Conservation (phyloP, 2,888 invertebrate genomes). For the Cryptocheilus praepositus region DNA sequence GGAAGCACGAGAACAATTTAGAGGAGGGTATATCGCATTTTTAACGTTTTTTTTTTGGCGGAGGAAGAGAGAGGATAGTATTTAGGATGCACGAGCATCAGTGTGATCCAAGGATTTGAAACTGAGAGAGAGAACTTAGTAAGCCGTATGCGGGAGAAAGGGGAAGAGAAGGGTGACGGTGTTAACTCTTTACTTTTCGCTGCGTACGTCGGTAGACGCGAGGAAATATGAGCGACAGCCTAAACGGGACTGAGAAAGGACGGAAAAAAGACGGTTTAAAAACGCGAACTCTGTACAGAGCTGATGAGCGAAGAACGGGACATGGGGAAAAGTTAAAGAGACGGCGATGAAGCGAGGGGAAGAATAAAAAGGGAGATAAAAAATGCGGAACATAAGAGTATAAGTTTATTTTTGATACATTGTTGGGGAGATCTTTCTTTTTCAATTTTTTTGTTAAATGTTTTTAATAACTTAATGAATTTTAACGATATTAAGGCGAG, state of each 20-base stretch:
- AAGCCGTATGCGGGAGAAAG: constrained; percentile 31
- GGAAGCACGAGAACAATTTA: not conserved
- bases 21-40: too few species aligned
- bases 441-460: constrained; percentile 71
- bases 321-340: constrained; percentile 25
- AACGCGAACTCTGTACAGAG: not conserved
- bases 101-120: constrained; percentile 14
- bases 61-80: constrained; percentile 29
- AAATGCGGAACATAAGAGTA: constrained; percentile 61
- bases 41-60: too few species aligned
- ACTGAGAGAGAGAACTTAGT: constrained; percentile 21
- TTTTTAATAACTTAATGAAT: constrained; percentile 72
- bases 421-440: constrained; percentile 71
- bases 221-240: too few species aligned
- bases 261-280: not conserved
- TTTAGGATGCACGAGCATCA: constrained; percentile 32
- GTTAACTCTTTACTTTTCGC: constrained; percentile 36
- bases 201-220: not conserved
- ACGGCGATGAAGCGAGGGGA: constrained; percentile 8
- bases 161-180: constrained; percentile 23
- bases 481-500: constrained; percentile 68
- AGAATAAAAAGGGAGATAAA: constrained; percentile 14
- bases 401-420: constrained; percentile 75
- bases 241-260: not conserved
- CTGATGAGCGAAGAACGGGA: too few species aligned